Evolutionary conservation across 92 coral and sea anemone genomes (phyloP).

Genomic region (Porites lobata): DNA sequence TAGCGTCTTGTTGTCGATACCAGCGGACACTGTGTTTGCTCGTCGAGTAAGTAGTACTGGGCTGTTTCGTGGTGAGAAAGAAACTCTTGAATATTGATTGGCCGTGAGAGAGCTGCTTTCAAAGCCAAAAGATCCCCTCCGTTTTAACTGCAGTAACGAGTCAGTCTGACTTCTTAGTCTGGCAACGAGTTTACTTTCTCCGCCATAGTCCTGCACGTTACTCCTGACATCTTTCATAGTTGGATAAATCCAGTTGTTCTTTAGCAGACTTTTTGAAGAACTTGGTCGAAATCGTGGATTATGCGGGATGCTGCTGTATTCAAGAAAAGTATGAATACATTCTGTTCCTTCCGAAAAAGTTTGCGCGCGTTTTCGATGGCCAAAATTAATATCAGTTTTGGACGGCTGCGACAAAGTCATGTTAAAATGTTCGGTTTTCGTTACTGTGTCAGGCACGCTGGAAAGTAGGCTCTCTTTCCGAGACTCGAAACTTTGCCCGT

Average conservation of each 20-base stretch:
- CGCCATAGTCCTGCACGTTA: background rate
- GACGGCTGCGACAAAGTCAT: background rate
- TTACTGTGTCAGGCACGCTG: background rate
- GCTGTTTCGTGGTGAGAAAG: background rate
- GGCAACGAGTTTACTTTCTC: background rate
- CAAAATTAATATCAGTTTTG: background rate
- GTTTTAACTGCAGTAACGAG: background rate
- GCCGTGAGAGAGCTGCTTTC: background rate
- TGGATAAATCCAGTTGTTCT: background rate
- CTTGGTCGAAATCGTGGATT: background rate
- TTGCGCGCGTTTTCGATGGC: background rate
- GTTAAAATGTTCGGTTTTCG: background rate
- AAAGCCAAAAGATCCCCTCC: background rate
- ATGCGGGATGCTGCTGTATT: background rate
- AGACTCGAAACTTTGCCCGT: background rate
- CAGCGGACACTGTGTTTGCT: background rate
- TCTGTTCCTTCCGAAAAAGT: background rate
- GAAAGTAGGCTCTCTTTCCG: background rate
- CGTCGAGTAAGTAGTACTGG: background rate
- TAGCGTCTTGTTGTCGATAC: background rate
- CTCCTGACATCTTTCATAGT: background rate
- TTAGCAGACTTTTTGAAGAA: background rate
- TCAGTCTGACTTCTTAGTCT: conserved; percentile 18
- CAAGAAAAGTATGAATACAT: background rate
- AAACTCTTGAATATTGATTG: background rate